A percentile compares a stretch with the other conserved stretches of the same genome.
Evolutionary conservation across 2,888 invertebrate genomes (phyloP).

Genomic region (Dysmachus trigonus): DNA sequence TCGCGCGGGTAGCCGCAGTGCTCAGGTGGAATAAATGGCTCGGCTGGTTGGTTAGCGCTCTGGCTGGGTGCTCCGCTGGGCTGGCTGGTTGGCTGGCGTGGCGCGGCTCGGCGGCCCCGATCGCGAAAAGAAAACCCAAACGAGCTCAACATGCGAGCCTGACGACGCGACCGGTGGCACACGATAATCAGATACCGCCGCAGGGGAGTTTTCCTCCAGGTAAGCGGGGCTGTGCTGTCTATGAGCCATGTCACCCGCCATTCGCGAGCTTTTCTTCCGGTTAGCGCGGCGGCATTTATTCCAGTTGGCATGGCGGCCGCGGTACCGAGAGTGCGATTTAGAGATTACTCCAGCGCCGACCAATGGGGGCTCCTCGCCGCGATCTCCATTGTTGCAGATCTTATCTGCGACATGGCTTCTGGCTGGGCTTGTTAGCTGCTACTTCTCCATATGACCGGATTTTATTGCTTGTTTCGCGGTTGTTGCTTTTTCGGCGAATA

Average conservation of each 20-base stretch:
- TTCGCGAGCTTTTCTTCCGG: conserved; percentile 40
- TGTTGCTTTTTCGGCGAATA: not conserved
- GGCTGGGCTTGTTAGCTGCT: conserved; percentile 38
- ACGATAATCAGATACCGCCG: conserved; percentile 40
- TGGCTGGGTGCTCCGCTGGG: not conserved
- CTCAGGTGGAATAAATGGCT: conserved; percentile 41
- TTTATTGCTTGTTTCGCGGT: conserved; percentile 11
- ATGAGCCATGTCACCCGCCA: conserved; percentile 39
- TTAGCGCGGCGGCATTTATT: conserved; percentile 18
- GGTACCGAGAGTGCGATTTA: conserved; percentile 13
- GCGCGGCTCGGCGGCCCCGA: not conserved
- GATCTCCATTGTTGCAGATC: conserved; percentile 42
- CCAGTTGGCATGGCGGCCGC: conserved; percentile 14
- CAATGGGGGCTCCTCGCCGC: conserved; percentile 18
- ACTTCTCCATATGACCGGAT: conserved; percentile 13
- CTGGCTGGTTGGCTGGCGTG: conserved; percentile 29
- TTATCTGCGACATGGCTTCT: conserved; percentile 40
- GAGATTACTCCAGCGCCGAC: conserved; percentile 5
- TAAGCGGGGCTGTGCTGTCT: conserved; percentile 41
- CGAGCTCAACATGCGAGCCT: conserved; percentile 19
- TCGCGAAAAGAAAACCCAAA: conserved; percentile 42
- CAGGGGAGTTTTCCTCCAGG: conserved; percentile 39
- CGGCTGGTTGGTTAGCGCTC: conserved; percentile 30
- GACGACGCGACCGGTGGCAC: conserved; percentile 5
- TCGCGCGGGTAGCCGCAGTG: not conserved